Evolutionary conservation across 2,113 vertebrate species (phyloP), one percentile per base, ranked within the genome.

Genomic region (Pteropus alecto): DNA sequence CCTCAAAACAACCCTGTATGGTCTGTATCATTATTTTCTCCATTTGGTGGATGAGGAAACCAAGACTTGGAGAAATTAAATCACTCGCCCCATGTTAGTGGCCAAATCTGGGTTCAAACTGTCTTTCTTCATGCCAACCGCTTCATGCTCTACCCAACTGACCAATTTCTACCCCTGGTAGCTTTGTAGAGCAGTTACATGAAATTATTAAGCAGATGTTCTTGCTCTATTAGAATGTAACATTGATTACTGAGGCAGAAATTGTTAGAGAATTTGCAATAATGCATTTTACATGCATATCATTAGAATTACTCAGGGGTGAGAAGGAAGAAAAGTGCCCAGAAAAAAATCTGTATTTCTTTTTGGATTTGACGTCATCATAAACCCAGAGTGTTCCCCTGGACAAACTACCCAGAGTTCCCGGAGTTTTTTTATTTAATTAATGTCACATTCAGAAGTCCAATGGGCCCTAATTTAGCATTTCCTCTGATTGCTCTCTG

Each of bases 191-290:
- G 73, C 67, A 95, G 77, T 87, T 97, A 95, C 91, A 95, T 82
- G 96, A 97, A 98, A 98, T 98, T 97, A 97, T 97, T 98, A 97
- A 98, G 96, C 98, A 98, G 98, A 98, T 98, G 97, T 98, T 98
- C 97, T 96, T 98, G 97, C 93, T 97, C 91, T 94, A 93, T 60
- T 94, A 96, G 97, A 98, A 98, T 90, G 93, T 97, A 98, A 97
- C 97, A 96, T 98, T 98, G 98, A 97, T 94, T 97, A 96, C 96
- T 56, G 86, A 94, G 97, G 98, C 94, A 65, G 97, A 97, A 98
- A 98, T 95, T 96, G 93, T 97, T 97, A 94, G 88, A 5, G 94
- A 85, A 96, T 98, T 98, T 98, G 90, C 91, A 91, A 38, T 98
- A 98, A 98, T 98, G 97, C 95, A 95, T 98, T 98, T 98, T 96